Evolutionary conservation across 2,888 invertebrate species (phyloP).

Genomic region (Andricus curvator): DNA sequence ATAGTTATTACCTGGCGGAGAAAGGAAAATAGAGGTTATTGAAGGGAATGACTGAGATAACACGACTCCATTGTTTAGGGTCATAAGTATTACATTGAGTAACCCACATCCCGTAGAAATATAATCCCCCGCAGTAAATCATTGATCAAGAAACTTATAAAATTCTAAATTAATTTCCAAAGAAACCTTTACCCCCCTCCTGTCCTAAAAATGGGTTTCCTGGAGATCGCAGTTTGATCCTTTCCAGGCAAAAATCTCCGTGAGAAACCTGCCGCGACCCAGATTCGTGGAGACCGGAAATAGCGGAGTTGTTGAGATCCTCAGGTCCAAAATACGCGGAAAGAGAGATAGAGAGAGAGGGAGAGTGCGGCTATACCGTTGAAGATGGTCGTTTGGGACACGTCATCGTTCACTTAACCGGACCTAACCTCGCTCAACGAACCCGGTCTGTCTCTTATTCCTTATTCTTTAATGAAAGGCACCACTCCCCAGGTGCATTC

Average conservation of each 20-base stretch:
- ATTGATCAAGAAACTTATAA: background rate
- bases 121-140: background rate
- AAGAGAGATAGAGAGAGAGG: background rate
- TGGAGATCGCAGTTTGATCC: background rate
- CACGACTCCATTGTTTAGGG: conserved; percentile 25
- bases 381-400: conserved; percentile 17
- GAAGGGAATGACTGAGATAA: conserved; percentile 28
- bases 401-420: conserved; percentile 22
- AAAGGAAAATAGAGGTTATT: conserved; percentile 36
- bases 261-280: conserved; percentile 1
- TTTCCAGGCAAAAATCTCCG: conserved; percentile 6
- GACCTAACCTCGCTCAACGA: conserved; percentile 31
- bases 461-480: conserved; percentile 27
- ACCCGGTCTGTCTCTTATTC: conserved; percentile 12
- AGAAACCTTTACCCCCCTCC: background rate
- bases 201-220: background rate
- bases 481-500: conserved; percentile 36
- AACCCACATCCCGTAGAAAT: background rate
- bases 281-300: background rate
- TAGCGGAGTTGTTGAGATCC: background rate
- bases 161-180: background rate
- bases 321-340: conserved; percentile 1
- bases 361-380: background rate
- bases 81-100: conserved; percentile 21
- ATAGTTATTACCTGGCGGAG: conserved; percentile 27